Base-by-base conservation (phyloP, 2,888 invertebrate genomes). In the Brachyopa scutellaris region DNA sequence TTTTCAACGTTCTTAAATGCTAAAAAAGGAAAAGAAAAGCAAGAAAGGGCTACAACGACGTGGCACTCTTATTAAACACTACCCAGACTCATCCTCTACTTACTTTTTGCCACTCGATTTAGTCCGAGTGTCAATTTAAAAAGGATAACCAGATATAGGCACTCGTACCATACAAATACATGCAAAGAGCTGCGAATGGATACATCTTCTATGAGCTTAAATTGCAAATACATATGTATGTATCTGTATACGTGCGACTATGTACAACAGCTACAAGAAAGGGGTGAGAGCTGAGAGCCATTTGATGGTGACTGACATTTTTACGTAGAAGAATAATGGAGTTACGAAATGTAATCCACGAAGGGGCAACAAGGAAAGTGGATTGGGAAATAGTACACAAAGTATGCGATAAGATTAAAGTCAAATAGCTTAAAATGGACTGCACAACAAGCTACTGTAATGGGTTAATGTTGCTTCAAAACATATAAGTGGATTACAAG, bases 391-490 rank as follows among this genome's bases (percentile, higher is more conserved):
- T 49, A 51, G 66, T 67, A 74, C 73, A 73, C 47, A 67, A 36
- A 74, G 49, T 55, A 49, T 21, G 13, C 29, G 5, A 31, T 42
- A 51, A 26, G 47, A 57, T 59, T 76, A 66, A 77, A 82, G 82
- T 72, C 82, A 82, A 72, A 53, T 51, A 77, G 76, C 77, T 76
- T 82, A 82, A 82, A 77, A 82, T 77, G 70, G 82, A 82, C 55
- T 57, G 33, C 47, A 17, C 38, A 64, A n/a, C 45, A 31, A 38
- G 64, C 59, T 33, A 42, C 57, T 15, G 42, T 72, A 82, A 82
- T 82, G 82, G 82, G 82, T 82, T 82, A 82, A 82, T 82, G 82
- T 82, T 77, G 77, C 82, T 77, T 70, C 59, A 82, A 82, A 82
- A 72, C 42, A 77, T 66, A 15, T 72, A 77, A 82, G 82, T 82